Percentiles rank a stretch among this genome's conserved stretches.
phyloP scores from a whole-genome alignment of 2,113 vertebrate genomes.

The Chaetorhynchus papuensis region DNA sequence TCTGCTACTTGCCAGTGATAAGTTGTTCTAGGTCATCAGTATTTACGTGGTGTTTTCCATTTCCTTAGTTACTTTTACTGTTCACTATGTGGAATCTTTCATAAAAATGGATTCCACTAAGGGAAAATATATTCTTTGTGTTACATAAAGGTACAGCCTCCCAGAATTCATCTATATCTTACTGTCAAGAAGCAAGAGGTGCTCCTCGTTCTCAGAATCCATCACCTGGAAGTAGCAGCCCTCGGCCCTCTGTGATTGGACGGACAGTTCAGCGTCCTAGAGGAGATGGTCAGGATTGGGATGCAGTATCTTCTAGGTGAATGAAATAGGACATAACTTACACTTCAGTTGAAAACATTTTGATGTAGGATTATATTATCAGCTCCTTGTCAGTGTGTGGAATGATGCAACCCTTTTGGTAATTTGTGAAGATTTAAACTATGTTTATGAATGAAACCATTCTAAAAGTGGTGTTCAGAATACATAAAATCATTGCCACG shows the following conservation, averaged over 20 bases:
- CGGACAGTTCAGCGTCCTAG: conserved; percentile 85
- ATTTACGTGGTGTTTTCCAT: background rate
- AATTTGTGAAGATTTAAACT: background rate
- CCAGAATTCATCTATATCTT: conserved; percentile 90
- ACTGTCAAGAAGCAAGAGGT: conserved; percentile 79
- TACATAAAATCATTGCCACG: background rate
- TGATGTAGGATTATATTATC: background rate
- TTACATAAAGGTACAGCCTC: conserved; percentile 79
- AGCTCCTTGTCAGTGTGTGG: background rate
- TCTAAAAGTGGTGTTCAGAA: background rate
- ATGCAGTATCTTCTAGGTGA: conserved; percentile 88
- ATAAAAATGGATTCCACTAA: background rate
- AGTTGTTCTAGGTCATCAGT: background rate
- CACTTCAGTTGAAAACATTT: background rate
- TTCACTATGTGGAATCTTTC: background rate
- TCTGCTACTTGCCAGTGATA: background rate
- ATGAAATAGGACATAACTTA: background rate
- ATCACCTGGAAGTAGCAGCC: conserved; percentile 84
- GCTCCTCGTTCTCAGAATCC: conserved; percentile 77
- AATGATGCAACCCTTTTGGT: background rate
- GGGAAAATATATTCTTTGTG: background rate
- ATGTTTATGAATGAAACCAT: background rate
- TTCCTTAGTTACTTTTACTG: background rate
- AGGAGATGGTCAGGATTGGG: conserved; percentile 95
- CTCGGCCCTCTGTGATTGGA: conserved; percentile 89